Conservation (phyloP, 1,140 invertebrate species). For the Calliphora vicina region DNA sequence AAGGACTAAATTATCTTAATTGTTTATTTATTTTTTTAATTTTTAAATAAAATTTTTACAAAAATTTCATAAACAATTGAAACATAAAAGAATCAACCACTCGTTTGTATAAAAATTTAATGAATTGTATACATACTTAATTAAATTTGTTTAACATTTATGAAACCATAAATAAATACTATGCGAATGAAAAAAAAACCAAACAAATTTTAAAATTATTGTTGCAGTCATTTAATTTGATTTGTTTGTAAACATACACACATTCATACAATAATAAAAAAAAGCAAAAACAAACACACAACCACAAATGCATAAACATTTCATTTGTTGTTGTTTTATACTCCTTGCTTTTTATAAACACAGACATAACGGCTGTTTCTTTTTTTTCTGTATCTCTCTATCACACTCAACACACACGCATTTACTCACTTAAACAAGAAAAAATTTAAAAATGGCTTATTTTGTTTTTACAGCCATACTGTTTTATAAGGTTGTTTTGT, state of each 20-base stretch:
- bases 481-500: background rate
- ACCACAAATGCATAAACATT: background rate
- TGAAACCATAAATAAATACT: conserved; percentile 1
- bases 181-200: background rate
- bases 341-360: background rate
- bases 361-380: background rate
- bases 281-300: background rate
- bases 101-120: too few species aligned
- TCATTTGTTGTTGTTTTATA: background rate
- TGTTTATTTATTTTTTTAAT: too few species aligned
- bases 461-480: background rate
- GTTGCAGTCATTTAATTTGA: background rate
- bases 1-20: too few species aligned
- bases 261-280: background rate
- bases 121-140: background rate
- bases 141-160: conserved; percentile 3
- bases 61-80: too few species aligned
- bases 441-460: background rate
- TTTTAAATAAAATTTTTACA: too few species aligned
- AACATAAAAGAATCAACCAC: too few species aligned
- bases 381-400: background rate
- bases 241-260: background rate
- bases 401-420: background rate
- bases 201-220: background rate
- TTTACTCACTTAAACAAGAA: background rate